phyloP scores from a whole-genome alignment of 2,113 vertebrate genomes.

The Macquaria ambigua region DNA sequence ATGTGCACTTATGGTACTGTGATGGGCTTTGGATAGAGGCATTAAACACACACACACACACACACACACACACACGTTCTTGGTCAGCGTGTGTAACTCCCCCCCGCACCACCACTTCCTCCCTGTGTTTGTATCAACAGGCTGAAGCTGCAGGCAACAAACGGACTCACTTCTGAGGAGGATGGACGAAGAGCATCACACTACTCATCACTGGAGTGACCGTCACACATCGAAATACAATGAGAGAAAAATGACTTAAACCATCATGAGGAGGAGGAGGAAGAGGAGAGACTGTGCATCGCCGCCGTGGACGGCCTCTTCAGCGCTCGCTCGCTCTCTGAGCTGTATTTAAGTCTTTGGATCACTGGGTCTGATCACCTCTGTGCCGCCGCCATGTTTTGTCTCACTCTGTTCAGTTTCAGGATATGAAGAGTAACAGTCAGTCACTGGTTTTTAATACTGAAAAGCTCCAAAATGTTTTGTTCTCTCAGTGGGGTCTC shows the following conservation, averaged over 20 bases:
- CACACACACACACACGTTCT: neutral
- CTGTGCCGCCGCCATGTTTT: neutral
- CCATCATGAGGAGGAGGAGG: neutral
- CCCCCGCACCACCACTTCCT: conserved; percentile 20
- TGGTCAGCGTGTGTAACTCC: neutral
- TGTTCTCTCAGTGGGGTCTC: neutral
- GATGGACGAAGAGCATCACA: conserved; percentile 28
- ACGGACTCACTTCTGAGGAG: conserved; percentile 28
- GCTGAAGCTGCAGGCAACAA: conserved; percentile 64
- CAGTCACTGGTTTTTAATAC: neutral
- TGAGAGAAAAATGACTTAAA: neutral
- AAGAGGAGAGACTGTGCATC: conserved; percentile 11
- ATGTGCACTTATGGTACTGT: neutral
- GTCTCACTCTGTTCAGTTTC: neutral
- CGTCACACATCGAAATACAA: conserved; percentile 8
- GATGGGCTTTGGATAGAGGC: conserved; percentile 19
- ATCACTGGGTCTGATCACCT: conserved; percentile 15
- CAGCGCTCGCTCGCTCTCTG: neutral
- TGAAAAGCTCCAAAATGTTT: neutral
- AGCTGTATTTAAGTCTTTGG: neutral
- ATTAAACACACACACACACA: neutral
- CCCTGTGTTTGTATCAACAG: conserved; percentile 73
- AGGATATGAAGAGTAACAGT: neutral
- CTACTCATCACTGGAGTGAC: conserved; percentile 25
- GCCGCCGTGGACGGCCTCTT: neutral